phyloP scores from a whole-genome alignment of 1,140 invertebrate species.

The Drosophila santomea region DNA sequence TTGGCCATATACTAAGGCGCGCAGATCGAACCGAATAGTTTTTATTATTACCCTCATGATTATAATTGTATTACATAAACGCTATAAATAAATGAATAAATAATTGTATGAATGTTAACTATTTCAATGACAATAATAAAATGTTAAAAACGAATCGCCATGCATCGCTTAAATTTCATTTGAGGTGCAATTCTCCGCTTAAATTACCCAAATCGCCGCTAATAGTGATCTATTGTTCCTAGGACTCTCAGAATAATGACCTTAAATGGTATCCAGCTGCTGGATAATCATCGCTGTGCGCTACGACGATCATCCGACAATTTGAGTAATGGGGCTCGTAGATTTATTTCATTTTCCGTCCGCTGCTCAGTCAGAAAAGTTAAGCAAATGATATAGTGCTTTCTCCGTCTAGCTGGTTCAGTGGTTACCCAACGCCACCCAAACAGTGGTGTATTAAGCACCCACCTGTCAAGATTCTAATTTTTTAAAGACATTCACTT shows the following conservation, averaged over 20 bases:
- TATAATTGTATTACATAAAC: slow-evolving; percentile 67
- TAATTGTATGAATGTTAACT: slow-evolving; percentile 82
- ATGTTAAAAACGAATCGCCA: slow-evolving; percentile 63
- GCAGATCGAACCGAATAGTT: slow-evolving; percentile 7
- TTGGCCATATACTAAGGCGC: slow-evolving; percentile 3
- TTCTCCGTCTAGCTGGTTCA: not conserved
- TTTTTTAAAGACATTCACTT: not conserved
- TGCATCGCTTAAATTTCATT: slow-evolving; percentile 4
- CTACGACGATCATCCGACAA: not conserved
- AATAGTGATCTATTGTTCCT: slow-evolving; percentile 23
- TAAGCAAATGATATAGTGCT: not conserved
- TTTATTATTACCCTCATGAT: slow-evolving; percentile 35
- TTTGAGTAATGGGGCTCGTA: slow-evolving; percentile 8
- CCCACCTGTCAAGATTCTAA: not conserved
- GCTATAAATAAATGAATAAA: slow-evolving; percentile 66
- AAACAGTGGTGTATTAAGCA: not conserved
- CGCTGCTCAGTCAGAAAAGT: not conserved
- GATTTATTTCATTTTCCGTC: not conserved
- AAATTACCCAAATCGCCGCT: not conserved
- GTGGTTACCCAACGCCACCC: not conserved
- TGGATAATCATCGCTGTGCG: slow-evolving; percentile 7
- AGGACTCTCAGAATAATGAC: not conserved
- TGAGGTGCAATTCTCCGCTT: not conserved
- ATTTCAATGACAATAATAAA: slow-evolving; percentile 82
- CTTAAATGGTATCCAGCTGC: slow-evolving; percentile 25